A percentile compares a stretch with the other conserved stretches of the same genome.
Conservation (phyloP, 2,797 vertebrate species). For the Scolopax bukidnonensis region DNA sequence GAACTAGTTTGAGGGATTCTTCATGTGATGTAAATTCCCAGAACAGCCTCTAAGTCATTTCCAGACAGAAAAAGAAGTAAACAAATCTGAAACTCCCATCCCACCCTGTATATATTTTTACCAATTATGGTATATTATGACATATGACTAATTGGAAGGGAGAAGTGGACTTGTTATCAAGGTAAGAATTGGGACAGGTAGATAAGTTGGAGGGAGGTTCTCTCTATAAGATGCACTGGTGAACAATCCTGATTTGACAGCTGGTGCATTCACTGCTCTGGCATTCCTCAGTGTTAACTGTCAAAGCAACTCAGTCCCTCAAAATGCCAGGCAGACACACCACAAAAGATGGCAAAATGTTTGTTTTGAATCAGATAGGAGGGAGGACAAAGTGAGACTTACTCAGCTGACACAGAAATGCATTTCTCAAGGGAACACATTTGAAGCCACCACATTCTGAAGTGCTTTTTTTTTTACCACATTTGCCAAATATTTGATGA, state of each 20-base stretch:
- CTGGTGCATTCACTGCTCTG: neutral
- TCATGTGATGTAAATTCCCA: neutral
- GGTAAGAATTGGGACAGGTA: neutral
- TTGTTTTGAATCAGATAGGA: neutral
- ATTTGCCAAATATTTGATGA: neutral
- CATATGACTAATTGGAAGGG: neutral
- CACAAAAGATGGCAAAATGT: neutral
- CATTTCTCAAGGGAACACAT: neutral
- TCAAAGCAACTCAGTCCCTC: neutral
- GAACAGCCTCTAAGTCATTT: neutral
- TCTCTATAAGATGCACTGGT: neutral
- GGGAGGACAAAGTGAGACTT: neutral
- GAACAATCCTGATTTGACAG: neutral
- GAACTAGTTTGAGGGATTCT: neutral
- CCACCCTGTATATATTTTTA: neutral
- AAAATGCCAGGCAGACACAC: neutral
- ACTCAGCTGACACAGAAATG: neutral
- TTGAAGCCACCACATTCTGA: neutral
- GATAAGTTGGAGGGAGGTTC: neutral
- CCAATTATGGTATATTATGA: neutral
- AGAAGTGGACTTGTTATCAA: neutral
- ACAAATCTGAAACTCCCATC: neutral
- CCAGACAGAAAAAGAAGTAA: neutral
- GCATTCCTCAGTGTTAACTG: neutral
- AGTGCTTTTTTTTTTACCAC: neutral